phyloP scores from a whole-genome alignment of 2,797 vertebrate species.

The Cyclura pinguis region DNA sequence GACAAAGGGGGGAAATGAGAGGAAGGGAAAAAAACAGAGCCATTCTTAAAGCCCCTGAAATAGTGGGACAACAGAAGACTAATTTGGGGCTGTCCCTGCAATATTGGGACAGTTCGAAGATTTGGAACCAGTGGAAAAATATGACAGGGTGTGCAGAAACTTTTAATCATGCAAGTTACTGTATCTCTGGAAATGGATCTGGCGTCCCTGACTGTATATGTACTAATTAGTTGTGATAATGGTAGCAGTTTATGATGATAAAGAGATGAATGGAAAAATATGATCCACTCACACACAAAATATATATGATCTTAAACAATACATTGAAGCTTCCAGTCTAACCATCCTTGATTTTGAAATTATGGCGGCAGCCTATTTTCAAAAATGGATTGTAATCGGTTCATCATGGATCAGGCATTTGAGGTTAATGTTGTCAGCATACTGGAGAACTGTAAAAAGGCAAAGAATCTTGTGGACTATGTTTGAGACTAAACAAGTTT shows the following conservation, averaged over 20 bases:
- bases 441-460: not conserved
- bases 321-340: not conserved
- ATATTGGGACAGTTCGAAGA: too few species aligned
- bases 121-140: not conserved
- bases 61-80: too few species aligned
- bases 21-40: too few species aligned
- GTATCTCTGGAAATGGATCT: too few species aligned
- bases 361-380: not conserved
- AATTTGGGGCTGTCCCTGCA: too few species aligned
- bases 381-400: not conserved
- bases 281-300: not conserved
- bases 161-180: too few species aligned
- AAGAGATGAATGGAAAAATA: constrained; percentile 8
- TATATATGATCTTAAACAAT: not conserved
- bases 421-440: not conserved
- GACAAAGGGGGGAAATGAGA: too few species aligned
- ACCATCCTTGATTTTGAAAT: constrained; percentile 1
- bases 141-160: not conserved
- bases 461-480: constrained; percentile 19
- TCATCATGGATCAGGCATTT: not conserved
- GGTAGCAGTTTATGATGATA: not conserved
- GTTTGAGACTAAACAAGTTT: not conserved
- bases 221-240: not conserved
- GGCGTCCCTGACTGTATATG: not conserved
- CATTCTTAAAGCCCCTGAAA: too few species aligned